These are phyloP conservation scores for Sceloporus undulatus DNA, from an alignment of 2,113 vertebrate genomes.

Conservation along the genomic window DNA sequence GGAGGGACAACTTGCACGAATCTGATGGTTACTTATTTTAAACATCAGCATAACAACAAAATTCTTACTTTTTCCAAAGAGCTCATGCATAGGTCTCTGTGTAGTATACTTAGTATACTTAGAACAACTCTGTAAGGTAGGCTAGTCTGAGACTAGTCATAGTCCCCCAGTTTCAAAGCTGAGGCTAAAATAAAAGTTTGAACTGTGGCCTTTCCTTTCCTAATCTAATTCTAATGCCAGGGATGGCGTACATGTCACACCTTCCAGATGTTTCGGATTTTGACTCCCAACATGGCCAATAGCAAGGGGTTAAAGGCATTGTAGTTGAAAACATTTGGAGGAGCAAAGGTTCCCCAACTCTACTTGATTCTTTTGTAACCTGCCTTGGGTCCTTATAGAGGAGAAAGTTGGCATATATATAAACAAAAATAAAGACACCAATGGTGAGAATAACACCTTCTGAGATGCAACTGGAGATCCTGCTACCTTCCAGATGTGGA, in stretches of 20 bases:
- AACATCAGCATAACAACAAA: too few relatives aligned
- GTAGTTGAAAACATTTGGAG: not conserved
- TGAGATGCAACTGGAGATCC: not conserved
- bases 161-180: not conserved
- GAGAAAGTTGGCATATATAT: too few relatives aligned
- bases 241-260: too few relatives aligned
- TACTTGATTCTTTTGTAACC: too few relatives aligned
- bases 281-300: not conserved
- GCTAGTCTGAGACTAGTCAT: not conserved
- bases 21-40: too few relatives aligned
- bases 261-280: not conserved
- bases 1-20: too few relatives aligned
- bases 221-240: not conserved
- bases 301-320: not conserved
- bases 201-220: not conserved
- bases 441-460: constrained; percentile 1
- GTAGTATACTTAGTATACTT: too few relatives aligned
- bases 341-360: too few relatives aligned
- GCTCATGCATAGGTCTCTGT: not conserved
- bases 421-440: not conserved
- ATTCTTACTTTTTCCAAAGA: not conserved
- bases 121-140: not conserved
- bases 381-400: too few relatives aligned
- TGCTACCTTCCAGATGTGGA: not conserved
- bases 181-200: not conserved